Evolutionary conservation across 2,113 vertebrate species (phyloP).

Genomic region (Egretta garzetta): DNA sequence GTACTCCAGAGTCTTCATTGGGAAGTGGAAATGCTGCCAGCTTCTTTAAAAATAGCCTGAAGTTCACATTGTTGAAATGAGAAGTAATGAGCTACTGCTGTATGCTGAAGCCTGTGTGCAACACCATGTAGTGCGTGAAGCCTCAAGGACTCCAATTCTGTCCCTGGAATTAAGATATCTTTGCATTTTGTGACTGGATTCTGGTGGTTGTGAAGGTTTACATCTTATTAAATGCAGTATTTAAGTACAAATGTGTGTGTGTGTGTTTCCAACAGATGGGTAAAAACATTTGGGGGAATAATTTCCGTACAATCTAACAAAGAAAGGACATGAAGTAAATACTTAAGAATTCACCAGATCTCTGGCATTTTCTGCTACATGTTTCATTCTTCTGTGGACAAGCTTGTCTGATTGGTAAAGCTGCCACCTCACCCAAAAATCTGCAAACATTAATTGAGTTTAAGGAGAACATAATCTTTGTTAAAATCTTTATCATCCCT

Average conservation of each 20-base stretch:
- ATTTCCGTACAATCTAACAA: neutral
- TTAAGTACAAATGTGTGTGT: neutral
- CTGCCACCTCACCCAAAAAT: neutral
- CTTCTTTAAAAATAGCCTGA: neutral
- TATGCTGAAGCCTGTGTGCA: rapidly evolving
- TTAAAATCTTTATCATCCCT: neutral
- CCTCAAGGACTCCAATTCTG: neutral
- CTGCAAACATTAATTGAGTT: neutral
- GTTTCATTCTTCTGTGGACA: neutral
- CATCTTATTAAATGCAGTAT: neutral
- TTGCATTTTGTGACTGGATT: neutral
- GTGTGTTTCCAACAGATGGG: neutral
- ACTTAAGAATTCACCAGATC: neutral
- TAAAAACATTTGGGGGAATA: neutral
- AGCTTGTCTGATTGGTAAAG: neutral
- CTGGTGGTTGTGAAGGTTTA: neutral
- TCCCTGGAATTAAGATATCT: neutral
- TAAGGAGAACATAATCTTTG: neutral
- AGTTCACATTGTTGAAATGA: neutral
- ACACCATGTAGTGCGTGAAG: neutral
- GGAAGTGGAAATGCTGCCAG: neutral
- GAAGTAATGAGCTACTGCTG: neutral
- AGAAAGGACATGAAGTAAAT: neutral
- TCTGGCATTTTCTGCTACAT: neutral
- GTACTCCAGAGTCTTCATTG: neutral